phyloP scores from a whole-genome alignment of 2,113 vertebrate genomes.

The Ginglymostoma cirratum region DNA sequence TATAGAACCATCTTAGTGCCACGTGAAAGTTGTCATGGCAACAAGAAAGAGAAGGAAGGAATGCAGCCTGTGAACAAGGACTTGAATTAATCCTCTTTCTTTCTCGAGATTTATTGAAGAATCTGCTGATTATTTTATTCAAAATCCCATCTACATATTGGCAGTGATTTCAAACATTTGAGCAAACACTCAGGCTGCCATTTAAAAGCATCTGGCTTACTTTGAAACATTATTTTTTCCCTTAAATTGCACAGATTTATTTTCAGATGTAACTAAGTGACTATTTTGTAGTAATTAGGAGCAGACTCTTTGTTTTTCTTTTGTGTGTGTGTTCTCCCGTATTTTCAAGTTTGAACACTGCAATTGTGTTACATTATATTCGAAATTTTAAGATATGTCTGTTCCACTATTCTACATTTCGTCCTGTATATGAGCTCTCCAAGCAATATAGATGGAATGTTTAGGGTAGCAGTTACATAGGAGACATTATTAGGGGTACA shows the following conservation, averaged over 20 bases:
- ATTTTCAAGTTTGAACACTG: background rate
- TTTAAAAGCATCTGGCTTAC: background rate
- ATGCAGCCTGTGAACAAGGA: slow-evolving; percentile 5
- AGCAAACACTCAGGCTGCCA: background rate
- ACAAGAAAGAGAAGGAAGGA: background rate
- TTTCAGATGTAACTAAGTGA: background rate
- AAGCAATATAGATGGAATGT: background rate
- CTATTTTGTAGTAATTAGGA: background rate
- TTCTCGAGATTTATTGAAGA: slow-evolving; percentile 25
- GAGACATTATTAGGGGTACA: background rate
- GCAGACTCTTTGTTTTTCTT: background rate
- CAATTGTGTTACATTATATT: background rate
- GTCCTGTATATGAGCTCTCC: background rate
- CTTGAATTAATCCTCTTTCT: slow-evolving; percentile 30
- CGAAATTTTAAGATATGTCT: background rate
- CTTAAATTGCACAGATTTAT: background rate
- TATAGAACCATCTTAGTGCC: slow-evolving; percentile 12
- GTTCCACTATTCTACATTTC: background rate
- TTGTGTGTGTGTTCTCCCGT: background rate
- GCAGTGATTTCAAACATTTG: slow-evolving; percentile 16
- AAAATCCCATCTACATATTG: background rate
- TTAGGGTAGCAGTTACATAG: background rate
- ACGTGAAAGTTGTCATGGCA: background rate
- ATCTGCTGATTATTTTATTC: slow-evolving; percentile 26
- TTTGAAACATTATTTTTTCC: background rate